A percentile compares a stretch with the other conserved stretches of the same genome.
These are phyloP conservation scores for Rhincodon typus DNA, from an alignment of 2,797 vertebrate species.

Conservation along the genomic window DNA sequence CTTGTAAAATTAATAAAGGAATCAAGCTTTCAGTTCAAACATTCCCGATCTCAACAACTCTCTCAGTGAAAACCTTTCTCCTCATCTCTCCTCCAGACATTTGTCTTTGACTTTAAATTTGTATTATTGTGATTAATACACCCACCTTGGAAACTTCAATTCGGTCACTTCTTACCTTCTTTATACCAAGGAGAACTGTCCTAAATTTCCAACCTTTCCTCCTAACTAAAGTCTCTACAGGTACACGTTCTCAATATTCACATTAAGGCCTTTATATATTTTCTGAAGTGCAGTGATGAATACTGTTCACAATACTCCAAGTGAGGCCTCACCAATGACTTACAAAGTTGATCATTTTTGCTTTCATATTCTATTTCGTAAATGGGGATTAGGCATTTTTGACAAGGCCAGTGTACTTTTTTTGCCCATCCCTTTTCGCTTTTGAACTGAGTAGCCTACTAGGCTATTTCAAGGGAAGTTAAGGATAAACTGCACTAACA, in stretches of 20 bases:
- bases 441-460: no score
- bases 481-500: no score
- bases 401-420: no score
- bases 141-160: background rate
- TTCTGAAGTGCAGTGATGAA: background rate
- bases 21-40: background rate
- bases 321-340: background rate
- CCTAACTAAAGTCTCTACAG: background rate
- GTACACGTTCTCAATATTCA: background rate
- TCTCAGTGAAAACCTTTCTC: no score
- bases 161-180: background rate
- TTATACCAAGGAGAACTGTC: background rate
- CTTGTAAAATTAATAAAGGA: background rate
- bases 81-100: no score
- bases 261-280: background rate
- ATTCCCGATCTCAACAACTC: background rate
- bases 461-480: no score
- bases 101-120: no score
- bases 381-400: no score
- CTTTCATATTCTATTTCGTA: background rate
- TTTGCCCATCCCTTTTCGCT: no score
- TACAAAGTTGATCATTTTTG: background rate
- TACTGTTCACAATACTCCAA: background rate
- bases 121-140: background rate
- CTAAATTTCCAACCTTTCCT: background rate